phyloP scores from a whole-genome alignment of 2,888 invertebrate genomes.

The Harmothoe impar region DNA sequence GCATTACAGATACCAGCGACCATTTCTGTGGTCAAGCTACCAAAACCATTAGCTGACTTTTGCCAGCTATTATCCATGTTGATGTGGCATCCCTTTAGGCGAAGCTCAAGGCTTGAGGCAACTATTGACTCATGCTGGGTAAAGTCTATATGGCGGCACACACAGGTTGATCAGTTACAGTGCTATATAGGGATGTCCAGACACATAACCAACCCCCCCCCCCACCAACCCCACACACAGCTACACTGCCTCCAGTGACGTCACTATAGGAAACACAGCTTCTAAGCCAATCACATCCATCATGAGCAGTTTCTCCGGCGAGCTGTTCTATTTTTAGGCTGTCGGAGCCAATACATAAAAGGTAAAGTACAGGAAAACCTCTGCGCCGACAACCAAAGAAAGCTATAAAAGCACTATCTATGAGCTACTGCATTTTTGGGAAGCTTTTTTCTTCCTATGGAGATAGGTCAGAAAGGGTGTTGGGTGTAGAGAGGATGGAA shows the following conservation, averaged over 20 bases:
- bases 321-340: not conserved
- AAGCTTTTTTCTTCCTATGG: not conserved
- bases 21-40: too few species aligned
- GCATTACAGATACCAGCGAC: too few species aligned
- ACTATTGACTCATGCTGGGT: too few species aligned
- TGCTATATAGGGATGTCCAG: too few species aligned
- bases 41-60: too few species aligned
- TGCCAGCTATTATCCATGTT: too few species aligned
- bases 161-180: too few species aligned
- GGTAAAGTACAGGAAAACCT: not conserved
- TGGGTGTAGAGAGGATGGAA: not conserved
- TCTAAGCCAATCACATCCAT: conserved; percentile 22
- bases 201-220: too few species aligned
- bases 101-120: too few species aligned
- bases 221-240: too few species aligned
- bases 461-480: not conserved
- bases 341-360: not conserved
- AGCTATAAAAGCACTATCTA: not conserved
- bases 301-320: not conserved
- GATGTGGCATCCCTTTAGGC: too few species aligned
- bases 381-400: not conserved
- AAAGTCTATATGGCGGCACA: too few species aligned
- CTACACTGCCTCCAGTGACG: not conserved
- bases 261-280: not conserved
- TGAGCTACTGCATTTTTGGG: not conserved